A percentile compares a stretch with the other conserved stretches of the same genome.
phyloP scores from a whole-genome alignment of 1,140 invertebrate species.

The Ericerus pela region DNA sequence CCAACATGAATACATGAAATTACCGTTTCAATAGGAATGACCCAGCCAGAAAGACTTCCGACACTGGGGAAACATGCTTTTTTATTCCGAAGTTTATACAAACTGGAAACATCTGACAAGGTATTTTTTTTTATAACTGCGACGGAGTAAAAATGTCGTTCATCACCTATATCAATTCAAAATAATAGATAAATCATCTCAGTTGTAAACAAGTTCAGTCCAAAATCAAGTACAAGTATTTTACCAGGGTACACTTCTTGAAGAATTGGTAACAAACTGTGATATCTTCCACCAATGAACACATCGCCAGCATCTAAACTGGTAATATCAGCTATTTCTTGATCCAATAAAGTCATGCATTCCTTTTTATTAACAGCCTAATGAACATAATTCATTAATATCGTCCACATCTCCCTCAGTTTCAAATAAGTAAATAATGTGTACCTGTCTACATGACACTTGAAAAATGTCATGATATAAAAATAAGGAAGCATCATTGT shows the following conservation, averaged over 20 bases:
- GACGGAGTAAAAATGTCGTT: constrained; percentile 60
- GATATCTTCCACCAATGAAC: constrained; percentile 78
- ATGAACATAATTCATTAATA: constrained; percentile 14
- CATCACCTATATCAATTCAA: constrained; percentile 31
- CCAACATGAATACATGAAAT: constrained; percentile 33
- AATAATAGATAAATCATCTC: constrained; percentile 23
- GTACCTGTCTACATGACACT: constrained; percentile 45
- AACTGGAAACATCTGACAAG: constrained; percentile 41
- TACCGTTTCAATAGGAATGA: constrained; percentile 71
- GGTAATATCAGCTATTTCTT: constrained; percentile 66
- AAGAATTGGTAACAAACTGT: constrained; percentile 80
- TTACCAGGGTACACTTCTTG: constrained; percentile 46
- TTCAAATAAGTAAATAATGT: constrained; percentile 13
- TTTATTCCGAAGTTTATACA: constrained; percentile 54
- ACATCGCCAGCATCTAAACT: constrained; percentile 83
- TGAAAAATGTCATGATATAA: constrained; percentile 40
- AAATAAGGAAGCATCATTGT: constrained; percentile 45
- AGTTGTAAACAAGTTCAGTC: not conserved
- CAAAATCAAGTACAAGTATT: not conserved
- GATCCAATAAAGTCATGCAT: constrained; percentile 61
- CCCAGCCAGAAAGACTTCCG: constrained; percentile 82
- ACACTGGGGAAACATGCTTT: constrained; percentile 82
- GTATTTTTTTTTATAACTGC: constrained; percentile 62
- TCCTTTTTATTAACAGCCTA: constrained; percentile 61
- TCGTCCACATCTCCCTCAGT: not conserved